Evolutionary conservation across 2,888 invertebrate species (phyloP).

Genomic region (Parnassius mnemosyne): DNA sequence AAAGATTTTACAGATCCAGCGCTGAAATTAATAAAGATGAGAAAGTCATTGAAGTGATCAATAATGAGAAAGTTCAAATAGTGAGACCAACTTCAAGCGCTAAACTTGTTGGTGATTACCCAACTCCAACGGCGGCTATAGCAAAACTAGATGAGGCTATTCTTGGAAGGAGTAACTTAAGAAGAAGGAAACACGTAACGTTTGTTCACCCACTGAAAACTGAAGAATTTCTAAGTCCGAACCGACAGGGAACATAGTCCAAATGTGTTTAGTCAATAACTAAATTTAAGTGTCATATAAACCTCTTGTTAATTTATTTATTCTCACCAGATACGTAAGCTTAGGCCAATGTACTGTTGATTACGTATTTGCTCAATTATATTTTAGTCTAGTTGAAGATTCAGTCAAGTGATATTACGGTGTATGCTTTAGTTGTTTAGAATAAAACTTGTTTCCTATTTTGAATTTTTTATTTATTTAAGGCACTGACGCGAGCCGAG

Average conservation of each 20-base stretch:
- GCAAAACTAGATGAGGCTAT: constrained; percentile 66
- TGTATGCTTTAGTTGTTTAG: constrained; percentile 73
- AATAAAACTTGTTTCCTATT: constrained; percentile 62
- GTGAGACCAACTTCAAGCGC: constrained; percentile 57
- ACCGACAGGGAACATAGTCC: constrained; percentile 55
- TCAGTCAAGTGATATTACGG: constrained; percentile 80
- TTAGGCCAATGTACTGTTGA: constrained; percentile 34
- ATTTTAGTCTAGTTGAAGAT: constrained; percentile 51
- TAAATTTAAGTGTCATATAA: constrained; percentile 68
- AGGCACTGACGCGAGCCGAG: no score
- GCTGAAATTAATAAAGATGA: constrained; percentile 48
- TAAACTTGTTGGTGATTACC: constrained; percentile 53
- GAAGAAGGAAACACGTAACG: constrained; percentile 47
- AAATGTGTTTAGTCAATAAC: constrained; percentile 62
- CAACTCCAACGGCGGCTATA: constrained; percentile 57
- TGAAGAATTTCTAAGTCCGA: constrained; percentile 36
- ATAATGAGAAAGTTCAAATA: constrained; percentile 68
- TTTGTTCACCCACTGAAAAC: constrained; percentile 37
- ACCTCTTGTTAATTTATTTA: constrained; percentile 60
- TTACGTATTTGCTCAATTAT: constrained; percentile 70
- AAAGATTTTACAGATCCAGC: constrained; percentile 68
- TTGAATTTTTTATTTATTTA: constrained; percentile 22
- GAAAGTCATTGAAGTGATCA: constrained; percentile 58
- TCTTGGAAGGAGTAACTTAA: constrained; percentile 48
- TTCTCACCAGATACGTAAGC: constrained; percentile 37